phyloP scores from a whole-genome alignment of 2,113 vertebrate genomes.

The Vimba vimba region DNA sequence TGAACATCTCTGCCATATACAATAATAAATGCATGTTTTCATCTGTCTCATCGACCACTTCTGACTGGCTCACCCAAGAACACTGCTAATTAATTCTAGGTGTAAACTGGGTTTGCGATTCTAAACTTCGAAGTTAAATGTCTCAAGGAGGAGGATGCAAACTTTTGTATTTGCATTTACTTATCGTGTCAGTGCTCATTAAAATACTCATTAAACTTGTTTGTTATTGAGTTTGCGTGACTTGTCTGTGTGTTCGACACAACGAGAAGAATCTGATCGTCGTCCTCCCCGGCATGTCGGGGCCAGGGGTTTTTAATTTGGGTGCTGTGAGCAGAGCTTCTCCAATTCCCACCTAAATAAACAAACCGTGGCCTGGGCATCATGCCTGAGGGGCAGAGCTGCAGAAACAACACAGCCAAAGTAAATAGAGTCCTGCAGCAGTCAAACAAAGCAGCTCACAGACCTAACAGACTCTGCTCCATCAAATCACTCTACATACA shows the following conservation, averaged over 20 bases:
- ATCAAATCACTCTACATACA: slow-evolving; percentile 12
- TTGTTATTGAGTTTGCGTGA: slow-evolving; percentile 17
- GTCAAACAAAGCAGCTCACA: slow-evolving; percentile 48
- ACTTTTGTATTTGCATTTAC: not conserved
- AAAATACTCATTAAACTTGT: slow-evolving; percentile 21
- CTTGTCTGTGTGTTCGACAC: slow-evolving; percentile 13
- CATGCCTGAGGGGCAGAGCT: slow-evolving; percentile 41
- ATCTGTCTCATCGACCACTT: not conserved
- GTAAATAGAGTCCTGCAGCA: slow-evolving; percentile 48
- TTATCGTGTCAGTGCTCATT: slow-evolving; percentile 15
- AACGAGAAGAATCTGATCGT: not conserved
- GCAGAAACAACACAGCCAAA: slow-evolving; percentile 47
- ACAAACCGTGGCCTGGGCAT: slow-evolving; percentile 46
- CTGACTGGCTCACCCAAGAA: not conserved
- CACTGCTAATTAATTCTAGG: not conserved
- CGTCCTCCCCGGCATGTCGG: slow-evolving; percentile 10
- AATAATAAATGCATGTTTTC: not conserved
- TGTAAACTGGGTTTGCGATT: not conserved
- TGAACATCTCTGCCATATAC: not conserved
- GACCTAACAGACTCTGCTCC: slow-evolving; percentile 40
- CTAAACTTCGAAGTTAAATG: not conserved
- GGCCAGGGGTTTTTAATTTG: slow-evolving; percentile 49
- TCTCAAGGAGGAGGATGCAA: not conserved
- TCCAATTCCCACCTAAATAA: slow-evolving; percentile 50
- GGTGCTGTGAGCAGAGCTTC: slow-evolving; percentile 16